Base-by-base conservation (phyloP, 2,113 vertebrate genomes). In the Pterocles orientalis region DNA sequence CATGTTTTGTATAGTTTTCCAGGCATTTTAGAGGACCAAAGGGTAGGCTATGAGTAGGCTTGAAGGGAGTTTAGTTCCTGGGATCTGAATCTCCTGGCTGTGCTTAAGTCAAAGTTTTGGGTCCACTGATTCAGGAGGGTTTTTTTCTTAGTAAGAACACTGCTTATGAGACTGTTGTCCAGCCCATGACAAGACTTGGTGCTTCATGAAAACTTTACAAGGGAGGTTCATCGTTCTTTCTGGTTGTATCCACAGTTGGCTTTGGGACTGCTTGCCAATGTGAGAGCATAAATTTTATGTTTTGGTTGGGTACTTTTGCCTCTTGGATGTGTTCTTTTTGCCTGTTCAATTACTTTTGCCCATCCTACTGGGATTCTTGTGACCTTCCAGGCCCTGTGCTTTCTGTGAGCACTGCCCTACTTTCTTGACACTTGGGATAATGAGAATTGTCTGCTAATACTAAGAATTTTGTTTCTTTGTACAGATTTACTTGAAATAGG, bases 151-250 rank as follows among this genome's bases (percentile, higher is more conserved):
- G 4, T 56, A 56, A 20, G 34, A 68, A 19, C 3, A 8, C 29
- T 72, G 29, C 9, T 39, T 79, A 0, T 54, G 70, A 76, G 88
- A 79, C 29, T 39, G 9, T 47, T 56, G 28, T 56, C 18, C 31
- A 39, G 50, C 33, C 83, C 18, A 24, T 81, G 48, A 26, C 9
- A 18, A 81, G 61, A 20, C 4, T 62, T 21, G 11, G 26, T 65
- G 24, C 41, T 65, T 81, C 12, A 14, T 26, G 65, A 72, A 89
- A 73, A 50, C 19, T 91, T 86, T 10, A 8, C 25, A 41, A 34
- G 34, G 17, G 20, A 14, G 0, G 0, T 81, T 62, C 4, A 10
- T n/a, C 64, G 36, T 64, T 90, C 24, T 57, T 85, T 84, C 33
- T 73, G 12, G 2, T 43, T 51, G 33, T 43, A 72, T 18, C 20